Percentiles rank a stretch among this genome's conserved stretches.
Conservation (phyloP, 2,888 invertebrate genomes). For the Parochlus steinenii region DNA sequence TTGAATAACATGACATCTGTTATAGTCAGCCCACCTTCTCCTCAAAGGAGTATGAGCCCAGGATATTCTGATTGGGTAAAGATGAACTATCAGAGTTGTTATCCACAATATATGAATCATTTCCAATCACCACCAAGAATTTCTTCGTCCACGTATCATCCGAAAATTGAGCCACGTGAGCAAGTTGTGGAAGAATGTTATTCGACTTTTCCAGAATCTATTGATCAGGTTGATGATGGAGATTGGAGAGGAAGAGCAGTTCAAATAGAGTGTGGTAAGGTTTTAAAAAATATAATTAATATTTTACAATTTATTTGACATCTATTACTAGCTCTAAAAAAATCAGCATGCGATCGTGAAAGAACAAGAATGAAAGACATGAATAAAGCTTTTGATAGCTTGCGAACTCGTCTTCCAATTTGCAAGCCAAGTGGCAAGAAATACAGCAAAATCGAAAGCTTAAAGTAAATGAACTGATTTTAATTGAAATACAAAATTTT, state of each 20-base stretch:
- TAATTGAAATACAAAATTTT: neutral
- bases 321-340: conserved; percentile 49
- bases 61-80: too few relatives aligned
- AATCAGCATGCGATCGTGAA: conserved; percentile 70
- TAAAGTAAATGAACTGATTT: conserved; percentile 33
- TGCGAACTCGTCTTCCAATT: conserved; percentile 44
- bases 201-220: neutral
- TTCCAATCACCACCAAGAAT: too few relatives aligned
- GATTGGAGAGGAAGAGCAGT: conserved; percentile 42
- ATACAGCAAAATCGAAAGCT: conserved; percentile 56
- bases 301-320: conserved; percentile 14
- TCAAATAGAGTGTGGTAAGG: conserved; percentile 41
- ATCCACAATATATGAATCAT: too few relatives aligned
- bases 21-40: too few relatives aligned
- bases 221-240: conserved; percentile 17
- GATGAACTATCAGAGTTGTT: too few relatives aligned
- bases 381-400: conserved; percentile 64
- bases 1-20: too few relatives aligned
- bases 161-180: too few relatives aligned
- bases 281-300: conserved; percentile 12
- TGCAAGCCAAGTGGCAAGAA: conserved; percentile 55
- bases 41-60: too few relatives aligned
- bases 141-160: too few relatives aligned
- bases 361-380: conserved; percentile 72
- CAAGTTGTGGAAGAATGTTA: too few relatives aligned